phyloP scores from a whole-genome alignment of 2,797 vertebrate species.

The Silurus aristotelis region DNA sequence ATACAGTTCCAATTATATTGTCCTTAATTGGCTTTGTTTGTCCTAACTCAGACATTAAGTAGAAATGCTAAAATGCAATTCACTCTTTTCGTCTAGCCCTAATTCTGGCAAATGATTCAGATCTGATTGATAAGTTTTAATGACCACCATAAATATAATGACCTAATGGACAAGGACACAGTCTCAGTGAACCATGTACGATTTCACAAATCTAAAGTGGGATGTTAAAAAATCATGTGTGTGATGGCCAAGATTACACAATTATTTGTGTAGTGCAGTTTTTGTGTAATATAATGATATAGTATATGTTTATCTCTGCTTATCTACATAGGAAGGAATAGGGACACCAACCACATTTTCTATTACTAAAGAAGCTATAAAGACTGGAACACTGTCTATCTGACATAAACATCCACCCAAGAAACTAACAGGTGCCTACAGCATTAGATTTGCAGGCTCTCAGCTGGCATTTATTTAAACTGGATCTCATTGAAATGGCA shows the following conservation, averaged over 20 bases:
- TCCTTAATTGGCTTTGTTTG: slow-evolving; percentile 9
- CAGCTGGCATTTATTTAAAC: slow-evolving; percentile 46
- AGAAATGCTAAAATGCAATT: slow-evolving; percentile 35
- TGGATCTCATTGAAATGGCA: slow-evolving; percentile 65
- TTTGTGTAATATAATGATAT: too few species aligned
- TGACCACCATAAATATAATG: background rate
- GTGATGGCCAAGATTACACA: background rate
- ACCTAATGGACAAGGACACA: background rate
- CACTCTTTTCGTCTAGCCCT: slow-evolving; percentile 37
- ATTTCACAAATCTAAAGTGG: background rate
- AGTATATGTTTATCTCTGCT: background rate
- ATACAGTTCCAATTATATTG: slow-evolving; percentile 8
- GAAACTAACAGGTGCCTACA: slow-evolving; percentile 21
- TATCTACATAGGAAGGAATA: background rate
- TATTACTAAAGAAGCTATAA: background rate
- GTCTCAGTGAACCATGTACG: background rate
- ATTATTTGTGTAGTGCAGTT: background rate
- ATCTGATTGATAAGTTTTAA: background rate
- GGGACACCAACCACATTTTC: background rate
- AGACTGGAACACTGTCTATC: background rate
- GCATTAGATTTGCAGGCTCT: slow-evolving; percentile 38
- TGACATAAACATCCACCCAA: background rate
- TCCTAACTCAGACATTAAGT: slow-evolving; percentile 38
- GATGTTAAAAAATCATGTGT: background rate
- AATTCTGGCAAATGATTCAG: slow-evolving; percentile 25